Conservation (phyloP, 30 jellyfish, hydroid and myxozoan genomes). For the Aurelia sp. region DNA sequence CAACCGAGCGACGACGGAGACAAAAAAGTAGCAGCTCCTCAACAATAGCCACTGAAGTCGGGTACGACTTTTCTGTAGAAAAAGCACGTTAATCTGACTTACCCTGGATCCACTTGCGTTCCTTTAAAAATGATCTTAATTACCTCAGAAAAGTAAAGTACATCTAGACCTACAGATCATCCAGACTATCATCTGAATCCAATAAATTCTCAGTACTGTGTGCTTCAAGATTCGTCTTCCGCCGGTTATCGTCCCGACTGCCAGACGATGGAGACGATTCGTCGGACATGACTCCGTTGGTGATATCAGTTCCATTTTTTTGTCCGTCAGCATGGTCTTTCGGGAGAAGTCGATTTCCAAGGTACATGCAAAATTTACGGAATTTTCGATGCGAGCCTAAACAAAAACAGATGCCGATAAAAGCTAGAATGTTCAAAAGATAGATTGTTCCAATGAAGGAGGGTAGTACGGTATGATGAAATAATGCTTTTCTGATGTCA, state of each 20-base stretch:
- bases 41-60: too few relatives aligned
- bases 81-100: too few relatives aligned
- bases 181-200: constrained; percentile 59
- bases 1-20: too few relatives aligned
- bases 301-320: constrained; percentile 2
- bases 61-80: too few relatives aligned
- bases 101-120: neutral
- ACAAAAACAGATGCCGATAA: neutral
- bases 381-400: constrained; percentile 88
- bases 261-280: constrained; percentile 20
- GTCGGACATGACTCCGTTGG: constrained; percentile 41
- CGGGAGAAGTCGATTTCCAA: constrained; percentile 20
- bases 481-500: too few relatives aligned
- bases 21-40: too few relatives aligned
- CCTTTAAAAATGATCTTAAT: neutral
- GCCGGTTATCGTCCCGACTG: constrained; percentile 32
- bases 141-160: neutral
- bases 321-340: constrained; percentile 1
- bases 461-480: too few relatives aligned
- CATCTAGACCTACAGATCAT: constrained; percentile 11
- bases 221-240: constrained; percentile 27
- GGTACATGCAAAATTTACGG: constrained; percentile 67
- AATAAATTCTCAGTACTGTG: constrained; percentile 64
- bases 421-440: too few relatives aligned
- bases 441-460: too few relatives aligned